Conservation (phyloP, 1,140 invertebrate species). For the Drosophila chauvacae region DNA sequence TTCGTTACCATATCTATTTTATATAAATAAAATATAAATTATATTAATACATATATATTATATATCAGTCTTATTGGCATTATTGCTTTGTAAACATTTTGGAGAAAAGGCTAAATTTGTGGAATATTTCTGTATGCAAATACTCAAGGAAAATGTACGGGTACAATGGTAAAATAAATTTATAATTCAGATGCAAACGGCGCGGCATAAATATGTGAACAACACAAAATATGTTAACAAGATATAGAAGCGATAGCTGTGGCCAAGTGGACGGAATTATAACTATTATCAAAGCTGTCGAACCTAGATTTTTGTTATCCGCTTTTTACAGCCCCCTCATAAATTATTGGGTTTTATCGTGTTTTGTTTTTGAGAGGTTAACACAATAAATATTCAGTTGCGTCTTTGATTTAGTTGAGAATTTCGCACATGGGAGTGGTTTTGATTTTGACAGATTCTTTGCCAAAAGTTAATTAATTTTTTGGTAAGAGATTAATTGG, state of each 20-base stretch:
- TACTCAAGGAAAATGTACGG: constrained; percentile 68
- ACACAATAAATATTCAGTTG: constrained; percentile 22
- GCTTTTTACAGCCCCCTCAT: constrained; percentile 28
- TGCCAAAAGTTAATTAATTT: constrained; percentile 2
- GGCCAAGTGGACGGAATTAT: constrained; percentile 32
- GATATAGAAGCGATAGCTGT: constrained; percentile 7
- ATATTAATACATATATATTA: no score
- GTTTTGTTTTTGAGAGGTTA: constrained; percentile 11
- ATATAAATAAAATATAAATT: neutral
- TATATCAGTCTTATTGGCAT: neutral
- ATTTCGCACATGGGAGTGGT: constrained; percentile 24
- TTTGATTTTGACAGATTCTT: constrained; percentile 1
- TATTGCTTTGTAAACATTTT: constrained; percentile 22
- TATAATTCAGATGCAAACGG: constrained; percentile 41
- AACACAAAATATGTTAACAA: constrained; percentile 46
- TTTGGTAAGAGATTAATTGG: neutral
- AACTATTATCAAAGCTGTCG: constrained; percentile 21
- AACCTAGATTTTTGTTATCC: constrained; percentile 17
- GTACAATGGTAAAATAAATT: constrained; percentile 40
- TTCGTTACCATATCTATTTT: no score
- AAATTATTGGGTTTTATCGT: constrained; percentile 20
- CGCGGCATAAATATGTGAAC: constrained; percentile 31
- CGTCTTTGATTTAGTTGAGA: constrained; percentile 11
- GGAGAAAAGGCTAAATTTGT: constrained; percentile 11
- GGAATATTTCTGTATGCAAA: constrained; percentile 61